phyloP scores from a whole-genome alignment of 1,140 invertebrate species.

The Lepidurus arcticus region DNA sequence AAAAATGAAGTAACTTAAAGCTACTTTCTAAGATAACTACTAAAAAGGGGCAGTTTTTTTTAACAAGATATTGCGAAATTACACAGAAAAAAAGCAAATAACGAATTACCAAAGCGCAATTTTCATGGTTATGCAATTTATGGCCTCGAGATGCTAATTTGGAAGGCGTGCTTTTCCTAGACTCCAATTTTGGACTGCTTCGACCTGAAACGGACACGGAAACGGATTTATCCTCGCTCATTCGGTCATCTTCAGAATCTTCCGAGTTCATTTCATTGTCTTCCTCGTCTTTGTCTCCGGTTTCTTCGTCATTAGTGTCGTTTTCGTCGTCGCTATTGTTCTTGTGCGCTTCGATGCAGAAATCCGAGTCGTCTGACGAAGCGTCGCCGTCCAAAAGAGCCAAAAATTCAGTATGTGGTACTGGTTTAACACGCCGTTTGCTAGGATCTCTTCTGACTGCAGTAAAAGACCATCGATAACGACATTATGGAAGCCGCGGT shows the following conservation, averaged over 20 bases:
- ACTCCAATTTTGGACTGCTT: slow-evolving; percentile 46
- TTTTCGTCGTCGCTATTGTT: slow-evolving; percentile 63
- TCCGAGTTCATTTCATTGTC: slow-evolving; percentile 44
- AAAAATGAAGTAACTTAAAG: slow-evolving; percentile 26
- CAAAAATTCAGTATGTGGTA: slow-evolving; percentile 53
- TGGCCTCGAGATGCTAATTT: slow-evolving; percentile 40
- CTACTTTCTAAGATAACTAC: slow-evolving; percentile 24
- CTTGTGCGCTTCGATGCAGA: slow-evolving; percentile 80
- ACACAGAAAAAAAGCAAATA: not conserved
- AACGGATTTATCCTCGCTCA: slow-evolving; percentile 43
- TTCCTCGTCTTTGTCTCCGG: slow-evolving; percentile 45
- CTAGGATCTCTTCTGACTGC: slow-evolving; percentile 74
- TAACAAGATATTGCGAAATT: not conserved
- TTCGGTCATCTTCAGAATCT: slow-evolving; percentile 40
- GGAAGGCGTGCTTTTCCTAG: slow-evolving; percentile 36
- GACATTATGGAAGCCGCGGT: not conserved
- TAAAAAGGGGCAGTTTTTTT: not conserved
- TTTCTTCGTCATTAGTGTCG: slow-evolving; percentile 42
- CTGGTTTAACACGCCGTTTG: slow-evolving; percentile 72
- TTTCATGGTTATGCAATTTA: slow-evolving; percentile 26
- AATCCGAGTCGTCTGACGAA: slow-evolving; percentile 92
- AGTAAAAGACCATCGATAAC: slow-evolving; percentile 41
- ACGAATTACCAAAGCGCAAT: not conserved
- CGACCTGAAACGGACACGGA: slow-evolving; percentile 52
- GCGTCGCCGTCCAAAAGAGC: slow-evolving; percentile 80